Base-by-base conservation (phyloP, 2,113 vertebrate genomes). In the Cairina moschata region DNA sequence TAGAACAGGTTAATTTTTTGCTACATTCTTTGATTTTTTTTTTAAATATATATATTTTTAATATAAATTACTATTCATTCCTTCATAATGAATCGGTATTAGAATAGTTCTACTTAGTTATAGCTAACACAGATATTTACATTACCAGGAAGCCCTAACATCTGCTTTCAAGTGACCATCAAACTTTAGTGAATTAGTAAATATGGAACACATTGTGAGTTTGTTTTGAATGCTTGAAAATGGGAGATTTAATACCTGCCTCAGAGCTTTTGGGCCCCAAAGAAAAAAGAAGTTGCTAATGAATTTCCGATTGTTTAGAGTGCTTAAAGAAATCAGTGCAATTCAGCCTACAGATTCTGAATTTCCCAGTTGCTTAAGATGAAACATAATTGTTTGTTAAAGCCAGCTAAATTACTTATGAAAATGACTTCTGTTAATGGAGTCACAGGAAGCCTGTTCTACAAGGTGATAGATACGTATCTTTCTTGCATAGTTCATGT, bases 1-100 rank as follows among this genome's bases (percentile, higher is more conserved):
- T 94, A 74, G 9, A 86, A 48, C 15, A 86, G 63, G 63, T 96
- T 97, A 91, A 91, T 93, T 82, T 82, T 95, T 93, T 89, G 76
- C 85, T 34, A 62, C 63, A 63, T 71, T 74, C 74, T 95, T 97
- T 96, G 88, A 95, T 40, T 74, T 38, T 40, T 40, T 38, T 40
- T 40, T 40, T 40, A 46, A 46, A 22, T 62, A 25, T 23, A 16
- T 23, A 8, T 48, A 20, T 48, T 23, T 25, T 25, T 11, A 48
- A 48, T 48, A 48, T 48, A 48, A 48, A 62, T 62, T 62, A 28
- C 38, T 10, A 69, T 68, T 85, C 0, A 0, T 58, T 75, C 50
- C 14, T 76, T 87, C 14, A 11, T 62, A 66, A 72, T 18, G 11
- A 29, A 86, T 91, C 83, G 91, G 20, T 79, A 46, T 73, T 79